Evolutionary conservation across 2,797 vertebrate species (phyloP).

Genomic region (Enteromius mattozi): DNA sequence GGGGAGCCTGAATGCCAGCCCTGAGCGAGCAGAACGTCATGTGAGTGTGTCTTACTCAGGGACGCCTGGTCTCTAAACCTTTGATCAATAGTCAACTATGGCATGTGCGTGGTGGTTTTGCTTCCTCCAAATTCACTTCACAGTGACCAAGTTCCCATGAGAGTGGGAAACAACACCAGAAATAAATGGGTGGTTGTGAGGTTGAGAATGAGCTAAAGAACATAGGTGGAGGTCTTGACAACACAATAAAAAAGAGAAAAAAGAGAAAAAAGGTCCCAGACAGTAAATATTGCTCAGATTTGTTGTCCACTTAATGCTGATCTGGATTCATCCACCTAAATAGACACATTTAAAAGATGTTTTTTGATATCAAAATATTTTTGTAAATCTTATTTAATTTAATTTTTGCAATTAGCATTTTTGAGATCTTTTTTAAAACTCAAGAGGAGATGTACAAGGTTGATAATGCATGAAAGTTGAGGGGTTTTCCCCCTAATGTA

Average conservation of each 20-base stretch:
- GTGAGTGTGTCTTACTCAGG: constrained; percentile 70
- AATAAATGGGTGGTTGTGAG: neutral
- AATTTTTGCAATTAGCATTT: neutral
- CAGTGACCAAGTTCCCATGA: neutral
- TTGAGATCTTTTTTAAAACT: neutral
- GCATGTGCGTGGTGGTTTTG: neutral
- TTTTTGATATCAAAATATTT: neutral
- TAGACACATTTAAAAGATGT: neutral
- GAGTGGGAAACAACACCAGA: neutral
- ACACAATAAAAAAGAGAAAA: neutral
- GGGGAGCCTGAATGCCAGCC: constrained; percentile 70
- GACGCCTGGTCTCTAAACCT: constrained; percentile 56
- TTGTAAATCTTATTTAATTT: no score
- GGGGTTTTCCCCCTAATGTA: neutral
- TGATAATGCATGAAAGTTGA: neutral
- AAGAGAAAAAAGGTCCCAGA: neutral
- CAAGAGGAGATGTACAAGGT: neutral
- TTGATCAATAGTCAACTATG: constrained; percentile 71
- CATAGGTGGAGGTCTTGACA: neutral
- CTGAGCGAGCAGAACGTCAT: constrained; percentile 69
- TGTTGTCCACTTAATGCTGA: neutral
- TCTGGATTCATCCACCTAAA: neutral
- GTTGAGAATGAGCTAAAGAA: neutral
- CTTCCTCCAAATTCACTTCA: neutral
- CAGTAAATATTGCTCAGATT: neutral